Conservation (phyloP, 2,797 vertebrate species). For the Pitangus sulphuratus region DNA sequence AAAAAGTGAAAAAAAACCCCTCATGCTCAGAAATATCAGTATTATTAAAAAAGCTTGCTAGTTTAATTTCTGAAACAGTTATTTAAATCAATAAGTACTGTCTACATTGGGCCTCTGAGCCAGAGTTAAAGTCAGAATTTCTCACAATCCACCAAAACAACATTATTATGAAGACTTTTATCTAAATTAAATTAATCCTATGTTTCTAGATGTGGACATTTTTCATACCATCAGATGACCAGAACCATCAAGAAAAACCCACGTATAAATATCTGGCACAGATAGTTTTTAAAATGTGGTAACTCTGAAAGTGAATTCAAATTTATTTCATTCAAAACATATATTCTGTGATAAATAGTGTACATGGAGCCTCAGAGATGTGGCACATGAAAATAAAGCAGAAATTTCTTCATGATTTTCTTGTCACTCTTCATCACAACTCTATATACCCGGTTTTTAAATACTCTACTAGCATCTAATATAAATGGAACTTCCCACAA, state of each 20-base stretch:
- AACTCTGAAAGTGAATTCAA: neutral
- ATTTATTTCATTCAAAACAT: neutral
- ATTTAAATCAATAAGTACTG: neutral
- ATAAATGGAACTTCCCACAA: neutral
- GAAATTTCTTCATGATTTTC: neutral
- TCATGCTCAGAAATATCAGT: neutral
- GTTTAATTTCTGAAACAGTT: constrained; percentile 8
- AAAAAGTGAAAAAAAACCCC: neutral
- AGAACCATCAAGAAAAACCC: neutral
- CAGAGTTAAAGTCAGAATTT: neutral
- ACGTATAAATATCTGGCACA: neutral
- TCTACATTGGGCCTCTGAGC: neutral
- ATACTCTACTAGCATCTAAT: constrained; percentile 24
- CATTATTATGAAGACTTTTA: neutral
- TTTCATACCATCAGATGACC: neutral
- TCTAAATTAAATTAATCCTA: neutral
- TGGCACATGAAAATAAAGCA: neutral
- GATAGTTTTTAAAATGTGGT: neutral
- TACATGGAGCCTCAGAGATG: neutral
- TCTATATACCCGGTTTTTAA: neutral
- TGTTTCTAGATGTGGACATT: neutral
- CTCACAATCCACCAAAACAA: neutral
- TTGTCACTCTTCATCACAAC: neutral
- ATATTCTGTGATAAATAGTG: neutral
- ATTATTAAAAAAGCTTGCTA: neutral